These are phyloP conservation scores for Drosophila truncata DNA, from an alignment of 1,140 invertebrate genomes.

Conservation along the genomic window DNA sequence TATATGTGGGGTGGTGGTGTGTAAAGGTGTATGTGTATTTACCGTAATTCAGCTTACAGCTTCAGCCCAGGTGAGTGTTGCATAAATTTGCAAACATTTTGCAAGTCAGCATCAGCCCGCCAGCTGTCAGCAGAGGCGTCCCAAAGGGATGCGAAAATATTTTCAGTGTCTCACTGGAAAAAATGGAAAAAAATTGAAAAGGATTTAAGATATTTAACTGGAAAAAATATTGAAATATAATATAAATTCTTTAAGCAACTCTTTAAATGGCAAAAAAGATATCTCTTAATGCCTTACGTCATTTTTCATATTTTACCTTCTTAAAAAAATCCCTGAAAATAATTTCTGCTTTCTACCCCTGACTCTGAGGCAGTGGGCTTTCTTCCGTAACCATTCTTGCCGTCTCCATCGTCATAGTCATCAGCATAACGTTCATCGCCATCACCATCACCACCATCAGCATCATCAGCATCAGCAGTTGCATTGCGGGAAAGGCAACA, in stretches of 20 bases:
- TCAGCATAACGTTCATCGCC: constrained; percentile 39
- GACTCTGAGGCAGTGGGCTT: not conserved
- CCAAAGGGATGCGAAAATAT: constrained; percentile 7
- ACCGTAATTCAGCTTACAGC: constrained; percentile 66
- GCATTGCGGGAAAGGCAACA: constrained; percentile 24
- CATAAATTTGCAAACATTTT: constrained; percentile 79
- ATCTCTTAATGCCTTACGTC: not conserved
- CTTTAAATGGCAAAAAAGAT: not conserved
- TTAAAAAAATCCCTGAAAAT: not conserved
- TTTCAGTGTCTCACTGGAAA: not conserved
- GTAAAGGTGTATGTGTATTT: constrained; percentile 52
- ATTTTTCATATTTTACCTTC: not conserved
- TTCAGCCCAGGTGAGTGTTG: constrained; percentile 60
- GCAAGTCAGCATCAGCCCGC: constrained; percentile 65
- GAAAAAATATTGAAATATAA: not conserved
- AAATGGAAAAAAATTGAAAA: not conserved
- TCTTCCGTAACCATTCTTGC: not conserved
- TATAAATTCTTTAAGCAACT: not conserved
- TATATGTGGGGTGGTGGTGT: constrained; percentile 4
- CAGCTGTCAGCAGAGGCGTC: constrained; percentile 31
- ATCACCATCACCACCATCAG: constrained; percentile 25
- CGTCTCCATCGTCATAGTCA: constrained; percentile 20
- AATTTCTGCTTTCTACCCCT: not conserved
- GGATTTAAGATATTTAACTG: not conserved
- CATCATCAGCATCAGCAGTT: constrained; percentile 32